phyloP scores from a whole-genome alignment of 2,797 vertebrate genomes.

The Glossophaga mutica region DNA sequence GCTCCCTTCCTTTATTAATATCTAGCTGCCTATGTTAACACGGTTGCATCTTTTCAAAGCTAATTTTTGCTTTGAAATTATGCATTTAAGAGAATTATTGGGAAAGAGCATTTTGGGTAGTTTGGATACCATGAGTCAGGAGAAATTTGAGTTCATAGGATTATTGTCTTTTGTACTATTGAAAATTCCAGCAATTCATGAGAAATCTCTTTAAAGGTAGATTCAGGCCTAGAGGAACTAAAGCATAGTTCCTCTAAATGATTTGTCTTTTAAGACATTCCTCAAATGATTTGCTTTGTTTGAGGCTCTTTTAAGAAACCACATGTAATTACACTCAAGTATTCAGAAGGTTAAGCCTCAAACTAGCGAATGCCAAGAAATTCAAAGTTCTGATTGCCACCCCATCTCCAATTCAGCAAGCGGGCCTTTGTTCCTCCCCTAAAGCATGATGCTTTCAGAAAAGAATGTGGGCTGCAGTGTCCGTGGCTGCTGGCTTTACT shows the following conservation, averaged over 20 bases:
- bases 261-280: constrained; percentile 58
- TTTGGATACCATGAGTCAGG: constrained; percentile 46
- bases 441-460: constrained; percentile 31
- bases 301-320: constrained; percentile 67
- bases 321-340: constrained; percentile 68
- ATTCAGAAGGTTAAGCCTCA: constrained; percentile 65
- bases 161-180: constrained; percentile 48
- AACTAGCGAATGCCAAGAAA: constrained; percentile 44
- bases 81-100: constrained; percentile 4
- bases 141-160: constrained; percentile 61
- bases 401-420: neutral
- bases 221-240: constrained; percentile 45
- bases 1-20: neutral
- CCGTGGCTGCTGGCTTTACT: constrained; percentile 45
- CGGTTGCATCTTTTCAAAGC: neutral
- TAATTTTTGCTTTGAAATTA: constrained; percentile 32
- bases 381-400: constrained; percentile 36
- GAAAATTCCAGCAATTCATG: constrained; percentile 51
- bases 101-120: neutral
- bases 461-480: constrained; percentile 33
- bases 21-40: neutral
- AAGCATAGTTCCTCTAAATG: constrained; percentile 57
- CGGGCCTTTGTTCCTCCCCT: constrained; percentile 45
- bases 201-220: constrained; percentile 62
- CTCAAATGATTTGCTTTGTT: constrained; percentile 63